Base-by-base conservation (phyloP, 2,797 vertebrate species). In the Rhinoraja longicauda region DNA sequence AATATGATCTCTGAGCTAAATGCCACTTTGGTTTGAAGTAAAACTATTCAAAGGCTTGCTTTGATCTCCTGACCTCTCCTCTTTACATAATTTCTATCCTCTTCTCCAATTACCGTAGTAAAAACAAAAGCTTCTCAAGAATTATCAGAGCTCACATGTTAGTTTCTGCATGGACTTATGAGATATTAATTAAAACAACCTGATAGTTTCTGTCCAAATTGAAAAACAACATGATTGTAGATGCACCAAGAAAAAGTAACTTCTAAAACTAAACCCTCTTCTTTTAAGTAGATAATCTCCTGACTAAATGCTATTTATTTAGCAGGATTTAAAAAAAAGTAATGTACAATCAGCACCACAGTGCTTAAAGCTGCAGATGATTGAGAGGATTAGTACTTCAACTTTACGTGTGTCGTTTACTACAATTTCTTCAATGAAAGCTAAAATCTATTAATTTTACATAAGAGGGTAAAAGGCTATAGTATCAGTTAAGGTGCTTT, bases 161-260 rank as follows among this genome's bases (percentile, higher is more conserved):
- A 88, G n/a, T 21, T 17, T 88, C 62, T 67, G 64, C 17, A 24
- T 36, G 59, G 84, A 73, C 70, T 67, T 67, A 67, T 88, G n/a
- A 21, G 84, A 36, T 88, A 88, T 36, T 88, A 67, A 88, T 88
- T 88, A 67, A 88, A 88, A 67, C n/a, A 88, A 62, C n/a, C 84
- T 67, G 84, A 88, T 36, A 24, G 59, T 67, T 64, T 17, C 19
- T 21, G n/a, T 6, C n/a, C 7, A 24, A 67, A 32, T 36, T 64
- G 2, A 3, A 36, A 21, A 36, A 5, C 45, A 24, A 19, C n/a
- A 19, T 36, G 84, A 88, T 67, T 67, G 32, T 32, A 2, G 15
- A 64, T 67, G 36, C 84, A 36, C 15, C 62, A 88, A 67, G n/a
- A 19, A 88, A n/a, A 88, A 19, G 1, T 19, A 88, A 67, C 21